phyloP scores from a whole-genome alignment of 2,797 vertebrate genomes.

The Peromyscus eremicus region DNA sequence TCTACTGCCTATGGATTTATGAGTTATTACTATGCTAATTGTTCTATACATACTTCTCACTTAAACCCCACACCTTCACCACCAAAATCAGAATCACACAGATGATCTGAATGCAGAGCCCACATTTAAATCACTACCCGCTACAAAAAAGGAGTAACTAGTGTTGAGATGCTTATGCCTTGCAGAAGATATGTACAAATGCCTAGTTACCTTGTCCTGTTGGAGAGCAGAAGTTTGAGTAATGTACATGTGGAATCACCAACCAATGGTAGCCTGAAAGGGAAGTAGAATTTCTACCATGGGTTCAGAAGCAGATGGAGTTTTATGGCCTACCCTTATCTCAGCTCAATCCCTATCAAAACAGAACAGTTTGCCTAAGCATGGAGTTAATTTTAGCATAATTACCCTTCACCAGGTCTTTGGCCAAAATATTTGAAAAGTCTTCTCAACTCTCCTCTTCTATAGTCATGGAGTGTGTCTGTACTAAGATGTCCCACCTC shows the following conservation, averaged over 20 bases:
- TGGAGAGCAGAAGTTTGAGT: neutral
- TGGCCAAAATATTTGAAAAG: constrained; percentile 19
- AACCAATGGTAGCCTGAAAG: neutral
- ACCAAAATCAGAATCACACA: neutral
- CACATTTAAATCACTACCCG: neutral
- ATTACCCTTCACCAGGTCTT: neutral
- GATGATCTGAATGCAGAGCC: neutral
- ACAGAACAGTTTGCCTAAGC: neutral
- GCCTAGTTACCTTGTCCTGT: rapidly evolving
- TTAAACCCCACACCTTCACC: neutral
- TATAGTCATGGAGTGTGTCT: neutral
- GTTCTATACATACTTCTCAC: neutral
- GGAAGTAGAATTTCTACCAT: neutral
- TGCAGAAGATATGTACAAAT: neutral
- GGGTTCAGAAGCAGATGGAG: neutral
- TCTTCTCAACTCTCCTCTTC: neutral
- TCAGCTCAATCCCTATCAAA: neutral
- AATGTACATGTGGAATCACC: neutral
- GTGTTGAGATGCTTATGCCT: neutral
- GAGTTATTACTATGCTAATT: neutral
- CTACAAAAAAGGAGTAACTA: neutral
- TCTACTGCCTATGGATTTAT: neutral
- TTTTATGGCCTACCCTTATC: neutral
- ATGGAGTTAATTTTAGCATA: neutral
- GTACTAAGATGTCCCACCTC: neutral